Evolutionary conservation across 2,888 invertebrate genomes (phyloP), one percentile per base, ranked within the genome.

Genomic region (Sepiola atlantica): DNA sequence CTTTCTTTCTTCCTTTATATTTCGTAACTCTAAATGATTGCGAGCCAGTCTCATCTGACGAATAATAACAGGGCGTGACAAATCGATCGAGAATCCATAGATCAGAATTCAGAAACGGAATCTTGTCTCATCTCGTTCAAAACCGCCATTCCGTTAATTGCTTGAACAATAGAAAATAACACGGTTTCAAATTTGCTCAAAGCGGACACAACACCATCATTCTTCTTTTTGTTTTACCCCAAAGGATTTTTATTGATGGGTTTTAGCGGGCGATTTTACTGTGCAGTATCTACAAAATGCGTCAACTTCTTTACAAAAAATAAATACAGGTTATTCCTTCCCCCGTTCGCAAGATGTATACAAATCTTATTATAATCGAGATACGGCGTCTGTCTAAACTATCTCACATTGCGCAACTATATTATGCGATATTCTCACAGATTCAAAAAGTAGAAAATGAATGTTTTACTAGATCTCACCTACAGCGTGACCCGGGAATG

Each of bases 51-150:
- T 77, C n/a, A 77, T 77, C 77, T 77, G n/a, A n/a, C 32, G n/a
- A 77, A 77, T 77, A 77, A 77, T 77, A 77, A 77, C n/a, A 12
- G n/a, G 77, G 77, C n/a, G n/a, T n/a, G 77, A 14, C 14, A n/a
- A 77, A 77, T 77, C 77, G n/a, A 77, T 77, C n/a, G n/a, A 77
- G 77, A 77, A 77, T 77, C 77, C 77, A 77, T 77, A n/a, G 77
- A 77, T 77, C 77, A 77, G 77, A n/a, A 77, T 77, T 77, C 77
- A 77, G 14, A n/a, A 45, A n/a, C 77, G 77, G 77, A 77, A n/a
- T 77, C n/a, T 77, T 77, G 77, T 16, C n/a, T 32, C 16, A 77
- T 45, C 77, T n/a, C 77, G 14, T 8, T 8, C 77, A n/a, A n/a
- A 14, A 77, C n/a, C n/a, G 4, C 77, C n/a, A 77, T 32, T 77